Evolutionary conservation across 2,797 vertebrate genomes (phyloP), one percentile per base, ranked within the genome.

Genomic region (Somateria mollissima): DNA sequence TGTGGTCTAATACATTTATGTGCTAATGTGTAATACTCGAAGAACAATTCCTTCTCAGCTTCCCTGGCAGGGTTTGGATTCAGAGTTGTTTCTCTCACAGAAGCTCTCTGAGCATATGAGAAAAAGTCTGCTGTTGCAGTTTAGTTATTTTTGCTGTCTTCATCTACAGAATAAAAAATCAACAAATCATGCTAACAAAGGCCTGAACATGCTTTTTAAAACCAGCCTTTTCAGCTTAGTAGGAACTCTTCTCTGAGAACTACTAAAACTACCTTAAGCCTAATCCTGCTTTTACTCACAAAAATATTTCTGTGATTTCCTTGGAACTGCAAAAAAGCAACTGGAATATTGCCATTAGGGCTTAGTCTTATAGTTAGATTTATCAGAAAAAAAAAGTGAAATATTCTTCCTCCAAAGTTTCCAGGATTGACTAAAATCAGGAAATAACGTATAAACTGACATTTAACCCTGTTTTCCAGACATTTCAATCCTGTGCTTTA

Each of bases 341-440:
- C 71, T 90, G 87, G 80, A 91, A 76, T 36, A 71, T n/a, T 76
- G 87, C 91, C 65, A 62, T 62, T 72, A 69, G 12, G 58, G 51
- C 45, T 95, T 85, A 96, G 71, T 79, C 90, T 92, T 87, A 81
- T 6, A 89, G 49, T 41, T 56, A 36, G 56, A 89, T 80, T 93
- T 92, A 92, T 85, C 84, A 92, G 58, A 92, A 92, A 92, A 75
- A 75, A 89, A 95, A 92, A 79, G 78, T 45, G 27, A 91, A 94
- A 84, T 79, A 83, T 25, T 71, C 69, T 84, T 89, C 60, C 25
- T 83, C 41, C 58, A 70, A 93, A 80, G 51, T 79, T 88, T 92
- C 32, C 64, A 85, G 61, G 37, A 67, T 2, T 69, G 67, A 92
- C 30, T 86, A 5, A 94, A 82, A 71, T 54, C 25, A 66, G 32